Evolutionary conservation across 2,113 vertebrate genomes (phyloP).

Genomic region (Cebidichthys violaceus): DNA sequence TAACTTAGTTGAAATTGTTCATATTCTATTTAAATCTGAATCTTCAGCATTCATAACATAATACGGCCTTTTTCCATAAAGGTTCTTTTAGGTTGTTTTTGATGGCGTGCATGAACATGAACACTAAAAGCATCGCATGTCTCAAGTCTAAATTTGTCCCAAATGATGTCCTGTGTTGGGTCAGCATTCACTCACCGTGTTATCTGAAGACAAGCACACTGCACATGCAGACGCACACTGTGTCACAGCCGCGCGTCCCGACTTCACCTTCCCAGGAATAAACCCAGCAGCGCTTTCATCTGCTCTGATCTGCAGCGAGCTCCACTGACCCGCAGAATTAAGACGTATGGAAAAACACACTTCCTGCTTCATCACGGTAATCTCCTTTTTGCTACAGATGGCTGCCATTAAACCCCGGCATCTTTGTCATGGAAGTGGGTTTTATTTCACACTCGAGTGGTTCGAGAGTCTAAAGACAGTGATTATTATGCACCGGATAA

Average conservation of each 20-base stretch:
- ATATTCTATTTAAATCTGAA: neutral
- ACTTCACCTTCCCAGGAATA: conserved; percentile 10
- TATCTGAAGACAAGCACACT: neutral
- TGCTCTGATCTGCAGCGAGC: conserved; percentile 20
- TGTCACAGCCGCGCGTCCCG: neutral
- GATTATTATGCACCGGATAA: neutral
- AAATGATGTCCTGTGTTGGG: too few species aligned
- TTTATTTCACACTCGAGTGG: conserved; percentile 12
- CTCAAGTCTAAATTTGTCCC: neutral
- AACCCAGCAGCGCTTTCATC: conserved; percentile 26
- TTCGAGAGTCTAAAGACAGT: neutral
- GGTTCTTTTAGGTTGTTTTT: neutral
- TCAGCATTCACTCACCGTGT: neutral
- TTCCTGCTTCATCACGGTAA: conserved; percentile 22
- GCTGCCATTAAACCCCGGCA: conserved; percentile 12
- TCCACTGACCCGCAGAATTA: conserved; percentile 31
- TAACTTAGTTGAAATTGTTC: neutral
- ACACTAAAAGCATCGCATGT: neutral
- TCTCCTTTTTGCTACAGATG: conserved; percentile 33
- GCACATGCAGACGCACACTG: neutral
- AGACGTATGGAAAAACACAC: conserved; percentile 7
- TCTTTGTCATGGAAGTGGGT: conserved; percentile 2
- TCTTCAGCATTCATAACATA: neutral
- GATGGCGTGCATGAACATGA: neutral
- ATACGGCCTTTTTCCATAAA: too few species aligned